phyloP scores from a whole-genome alignment of 2,113 vertebrate genomes.

The Promerops cafer region DNA sequence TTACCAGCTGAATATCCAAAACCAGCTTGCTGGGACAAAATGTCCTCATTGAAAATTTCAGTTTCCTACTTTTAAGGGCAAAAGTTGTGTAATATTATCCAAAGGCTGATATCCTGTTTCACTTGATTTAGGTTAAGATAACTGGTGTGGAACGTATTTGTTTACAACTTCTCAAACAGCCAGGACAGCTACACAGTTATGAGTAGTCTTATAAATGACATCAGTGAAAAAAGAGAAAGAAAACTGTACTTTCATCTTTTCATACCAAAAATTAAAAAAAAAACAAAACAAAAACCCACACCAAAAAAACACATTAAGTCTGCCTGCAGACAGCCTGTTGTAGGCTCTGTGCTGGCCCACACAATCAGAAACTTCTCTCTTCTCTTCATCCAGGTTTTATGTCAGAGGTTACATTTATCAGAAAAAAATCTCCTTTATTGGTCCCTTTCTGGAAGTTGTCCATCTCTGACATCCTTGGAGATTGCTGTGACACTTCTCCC shows the following conservation, averaged over 20 bases:
- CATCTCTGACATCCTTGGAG: background rate
- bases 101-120: background rate
- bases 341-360: background rate
- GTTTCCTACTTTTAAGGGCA: background rate
- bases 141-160: background rate
- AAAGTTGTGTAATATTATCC: background rate
- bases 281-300: too few species aligned
- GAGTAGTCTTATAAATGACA: background rate
- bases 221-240: background rate
- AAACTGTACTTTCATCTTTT: background rate
- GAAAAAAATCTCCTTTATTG: background rate
- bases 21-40: background rate
- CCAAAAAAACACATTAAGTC: background rate
- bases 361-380: background rate
- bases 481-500: background rate
- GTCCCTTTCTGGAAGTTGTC: background rate
- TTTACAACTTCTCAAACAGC: background rate
- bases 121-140: background rate
- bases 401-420: background rate
- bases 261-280: background rate
- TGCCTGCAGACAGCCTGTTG: background rate
- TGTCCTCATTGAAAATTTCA: background rate
- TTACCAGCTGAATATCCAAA: background rate
- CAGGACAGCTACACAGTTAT: background rate
- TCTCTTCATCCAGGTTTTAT: background rate